These are phyloP conservation scores for Cantharis nigra DNA, from an alignment of 2,888 invertebrate genomes.

Conservation along the genomic window DNA sequence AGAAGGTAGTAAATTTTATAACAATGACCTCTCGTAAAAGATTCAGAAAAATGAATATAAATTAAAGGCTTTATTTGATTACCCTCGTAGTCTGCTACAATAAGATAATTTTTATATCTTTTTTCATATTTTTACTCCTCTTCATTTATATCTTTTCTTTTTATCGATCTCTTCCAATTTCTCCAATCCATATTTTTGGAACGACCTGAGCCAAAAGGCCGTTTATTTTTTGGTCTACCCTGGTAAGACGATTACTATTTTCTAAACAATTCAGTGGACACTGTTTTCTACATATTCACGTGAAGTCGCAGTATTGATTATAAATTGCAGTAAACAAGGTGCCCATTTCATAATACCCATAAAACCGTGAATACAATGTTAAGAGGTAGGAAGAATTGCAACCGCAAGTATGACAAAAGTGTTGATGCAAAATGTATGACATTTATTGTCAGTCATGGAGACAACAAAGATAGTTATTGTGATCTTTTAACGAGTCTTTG, in stretches of 20 bases:
- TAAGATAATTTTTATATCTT: not conserved
- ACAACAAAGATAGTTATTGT: slow-evolving; percentile 52
- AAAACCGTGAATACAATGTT: slow-evolving; percentile 20
- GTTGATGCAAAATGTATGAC: slow-evolving; percentile 49
- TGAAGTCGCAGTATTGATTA: not conserved
- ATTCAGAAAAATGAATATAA: not conserved
- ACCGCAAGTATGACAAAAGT: slow-evolving; percentile 44
- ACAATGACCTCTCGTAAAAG: slow-evolving; percentile 1
- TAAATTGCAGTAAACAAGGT: not conserved
- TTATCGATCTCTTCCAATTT: no score
- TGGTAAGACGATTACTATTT: not conserved
- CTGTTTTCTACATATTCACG: not conserved
- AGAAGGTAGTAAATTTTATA: slow-evolving; percentile 18
- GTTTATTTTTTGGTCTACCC: not conserved
- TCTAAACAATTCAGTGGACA: not conserved
- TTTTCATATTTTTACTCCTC: not conserved
- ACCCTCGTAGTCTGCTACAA: not conserved
- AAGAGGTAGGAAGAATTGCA: slow-evolving; percentile 30
- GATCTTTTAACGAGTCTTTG: slow-evolving; percentile 51
- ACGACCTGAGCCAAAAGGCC: not conserved
- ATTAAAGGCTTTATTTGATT: not conserved
- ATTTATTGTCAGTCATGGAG: slow-evolving; percentile 47
- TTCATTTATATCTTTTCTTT: not conserved
- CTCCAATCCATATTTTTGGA: not conserved
- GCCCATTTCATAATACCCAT: not conserved